Percentiles rank a stretch among this genome's conserved stretches.
phyloP scores from a whole-genome alignment of 1,140 invertebrate species.

The Xylocopa sonorina region DNA sequence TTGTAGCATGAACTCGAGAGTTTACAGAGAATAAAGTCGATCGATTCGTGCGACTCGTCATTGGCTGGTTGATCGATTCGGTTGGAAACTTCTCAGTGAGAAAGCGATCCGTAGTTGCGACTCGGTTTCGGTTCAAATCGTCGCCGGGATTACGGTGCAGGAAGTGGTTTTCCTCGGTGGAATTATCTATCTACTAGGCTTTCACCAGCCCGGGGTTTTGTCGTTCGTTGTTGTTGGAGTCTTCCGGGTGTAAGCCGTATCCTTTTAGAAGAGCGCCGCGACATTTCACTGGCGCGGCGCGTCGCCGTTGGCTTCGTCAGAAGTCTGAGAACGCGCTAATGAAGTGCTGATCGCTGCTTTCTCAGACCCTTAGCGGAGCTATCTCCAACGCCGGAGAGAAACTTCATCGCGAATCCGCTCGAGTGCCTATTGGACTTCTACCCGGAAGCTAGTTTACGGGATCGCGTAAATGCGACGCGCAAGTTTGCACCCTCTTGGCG shows the following conservation, averaged over 20 bases:
- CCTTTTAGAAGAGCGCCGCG: background rate
- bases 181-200: background rate
- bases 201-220: background rate
- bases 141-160: background rate
- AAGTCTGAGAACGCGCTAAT: conserved; percentile 9
- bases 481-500: no score
- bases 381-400: background rate
- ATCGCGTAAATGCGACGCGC: no score
- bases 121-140: background rate
- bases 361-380: conserved; percentile 4
- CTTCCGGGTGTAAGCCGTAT: conserved; percentile 5
- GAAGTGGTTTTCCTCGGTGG: background rate
- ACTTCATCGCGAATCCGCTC: background rate
- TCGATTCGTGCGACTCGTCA: no score
- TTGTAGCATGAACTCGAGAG: background rate
- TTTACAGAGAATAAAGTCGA: no score
- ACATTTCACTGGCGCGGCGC: background rate
- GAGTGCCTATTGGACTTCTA: background rate
- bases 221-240: background rate
- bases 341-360: conserved; percentile 7
- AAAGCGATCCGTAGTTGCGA: background rate
- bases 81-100: no score
- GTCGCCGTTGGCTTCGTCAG: background rate
- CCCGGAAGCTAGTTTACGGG: background rate
- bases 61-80: no score